phyloP scores from a whole-genome alignment of 2,888 invertebrate genomes.

The Xanthorhoe designata region DNA sequence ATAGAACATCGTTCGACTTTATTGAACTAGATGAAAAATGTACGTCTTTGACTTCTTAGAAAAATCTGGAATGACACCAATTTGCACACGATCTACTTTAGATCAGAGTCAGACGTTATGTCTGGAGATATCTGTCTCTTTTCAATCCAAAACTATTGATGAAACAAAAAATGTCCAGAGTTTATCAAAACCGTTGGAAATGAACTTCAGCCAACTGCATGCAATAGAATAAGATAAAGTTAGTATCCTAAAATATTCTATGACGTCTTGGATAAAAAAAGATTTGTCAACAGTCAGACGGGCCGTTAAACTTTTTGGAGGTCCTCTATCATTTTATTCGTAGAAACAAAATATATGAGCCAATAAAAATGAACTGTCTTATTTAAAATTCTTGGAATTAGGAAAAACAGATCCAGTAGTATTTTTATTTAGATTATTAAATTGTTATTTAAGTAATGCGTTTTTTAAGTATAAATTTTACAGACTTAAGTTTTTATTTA shows the following conservation, averaged over 20 bases:
- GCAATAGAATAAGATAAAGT: conserved; percentile 37
- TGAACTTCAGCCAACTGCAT: conserved; percentile 36
- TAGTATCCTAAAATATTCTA: conserved; percentile 32
- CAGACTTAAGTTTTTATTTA: too few species aligned
- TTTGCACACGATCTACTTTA: conserved; percentile 39
- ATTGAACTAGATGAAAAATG: conserved; percentile 12
- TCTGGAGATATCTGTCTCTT: conserved; percentile 35
- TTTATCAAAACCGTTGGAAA: conserved; percentile 38
- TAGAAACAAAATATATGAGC: conserved; percentile 46
- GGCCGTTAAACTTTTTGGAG: conserved; percentile 46
- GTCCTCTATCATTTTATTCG: conserved; percentile 43
- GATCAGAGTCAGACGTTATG: conserved; percentile 21
- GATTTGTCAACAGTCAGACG: conserved; percentile 59
- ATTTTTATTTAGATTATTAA: not conserved
- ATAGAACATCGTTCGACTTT: not conserved
- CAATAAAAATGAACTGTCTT: conserved; percentile 40
- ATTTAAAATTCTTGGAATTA: conserved; percentile 11
- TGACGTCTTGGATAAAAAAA: conserved; percentile 62
- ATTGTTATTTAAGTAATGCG: too few species aligned
- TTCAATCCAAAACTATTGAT: conserved; percentile 21
- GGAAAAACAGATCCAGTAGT: not conserved
- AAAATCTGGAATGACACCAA: conserved; percentile 38
- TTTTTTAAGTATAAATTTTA: too few species aligned
- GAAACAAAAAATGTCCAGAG: conserved; percentile 38
- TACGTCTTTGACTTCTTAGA: conserved; percentile 25